Evolutionary conservation across 2,797 vertebrate species (phyloP).

Genomic region (Furcifer pardalis): DNA sequence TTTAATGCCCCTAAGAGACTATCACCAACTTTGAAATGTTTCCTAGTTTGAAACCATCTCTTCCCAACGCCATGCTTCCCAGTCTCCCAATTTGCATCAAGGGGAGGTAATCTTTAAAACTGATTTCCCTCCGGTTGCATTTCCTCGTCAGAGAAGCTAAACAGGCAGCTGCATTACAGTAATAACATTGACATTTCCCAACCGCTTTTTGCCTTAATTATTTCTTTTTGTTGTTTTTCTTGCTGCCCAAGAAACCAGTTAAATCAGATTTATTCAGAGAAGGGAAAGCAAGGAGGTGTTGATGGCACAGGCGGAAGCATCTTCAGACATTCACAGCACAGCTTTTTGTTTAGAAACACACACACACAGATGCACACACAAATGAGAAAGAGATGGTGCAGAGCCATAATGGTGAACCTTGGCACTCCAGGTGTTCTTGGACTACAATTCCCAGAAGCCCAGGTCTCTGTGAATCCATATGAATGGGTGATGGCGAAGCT

Average conservation of each 20-base stretch:
- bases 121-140: conserved; percentile 71
- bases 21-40: conserved; percentile 67
- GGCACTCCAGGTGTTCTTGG: too few relatives aligned
- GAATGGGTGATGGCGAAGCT: too few relatives aligned
- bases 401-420: too few relatives aligned
- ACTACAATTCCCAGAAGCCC: too few relatives aligned
- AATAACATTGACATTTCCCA: conserved; percentile 70
- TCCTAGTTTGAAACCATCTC: conserved; percentile 62
- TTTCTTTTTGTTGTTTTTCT: conserved; percentile 57
- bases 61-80: conserved; percentile 56
- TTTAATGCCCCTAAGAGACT: conserved; percentile 76
- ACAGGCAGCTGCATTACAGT: conserved; percentile 67
- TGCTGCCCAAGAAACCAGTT: conserved; percentile 67
- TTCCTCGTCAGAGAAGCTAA: conserved; percentile 71
- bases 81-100: conserved; percentile 63
- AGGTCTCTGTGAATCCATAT: too few relatives aligned
- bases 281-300: conserved; percentile 13
- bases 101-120: conserved; percentile 73
- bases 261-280: conserved; percentile 71
- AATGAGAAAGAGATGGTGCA: too few relatives aligned
- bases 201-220: conserved; percentile 74
- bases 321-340: conserved; percentile 17
- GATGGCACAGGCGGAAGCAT: conserved; percentile 50
- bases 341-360: conserved; percentile 5
- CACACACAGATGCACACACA: background rate